Conservation (phyloP, 2,888 invertebrate genomes). For the Pyrocoelia pectoralis region DNA sequence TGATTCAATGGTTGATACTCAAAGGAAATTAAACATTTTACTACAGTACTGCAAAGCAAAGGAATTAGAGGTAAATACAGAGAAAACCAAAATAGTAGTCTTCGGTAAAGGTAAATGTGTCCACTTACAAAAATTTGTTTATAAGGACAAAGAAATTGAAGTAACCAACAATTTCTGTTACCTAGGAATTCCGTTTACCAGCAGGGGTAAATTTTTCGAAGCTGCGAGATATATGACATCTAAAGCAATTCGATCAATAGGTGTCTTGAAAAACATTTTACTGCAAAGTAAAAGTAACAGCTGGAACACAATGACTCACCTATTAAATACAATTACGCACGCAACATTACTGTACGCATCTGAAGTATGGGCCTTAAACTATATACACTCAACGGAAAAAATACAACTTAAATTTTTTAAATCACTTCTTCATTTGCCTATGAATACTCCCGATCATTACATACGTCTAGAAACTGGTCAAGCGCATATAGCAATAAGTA, state of each 20-base stretch:
- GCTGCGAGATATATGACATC: not conserved
- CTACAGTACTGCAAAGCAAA: not conserved
- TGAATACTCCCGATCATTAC: not conserved
- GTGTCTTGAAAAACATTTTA: too few relatives aligned
- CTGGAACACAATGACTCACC: not conserved
- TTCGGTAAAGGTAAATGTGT: not conserved
- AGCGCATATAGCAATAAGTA: too few relatives aligned
- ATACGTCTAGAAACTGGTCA: too few relatives aligned
- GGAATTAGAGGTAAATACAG: too few relatives aligned
- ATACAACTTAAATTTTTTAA: too few relatives aligned
- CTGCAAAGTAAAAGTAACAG: not conserved
- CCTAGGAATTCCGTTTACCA: not conserved
- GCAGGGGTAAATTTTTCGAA: constrained; percentile 1
- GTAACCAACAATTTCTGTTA: not conserved
- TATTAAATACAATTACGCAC: not conserved
- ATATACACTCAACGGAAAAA: too few relatives aligned
- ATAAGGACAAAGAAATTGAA: not conserved
- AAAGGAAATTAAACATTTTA: constrained; percentile 3
- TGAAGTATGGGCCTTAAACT: not conserved
- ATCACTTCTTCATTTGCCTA: too few relatives aligned
- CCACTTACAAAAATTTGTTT: constrained; percentile 2
- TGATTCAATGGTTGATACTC: too few relatives aligned
- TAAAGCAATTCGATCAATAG: constrained; percentile 1
- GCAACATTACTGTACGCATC: not conserved
- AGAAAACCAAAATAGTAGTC: too few relatives aligned